Evolutionary conservation across 1,140 invertebrate genomes (phyloP).

Genomic region (Apis mellifera): Amel_HAv3.1 CM009938.2:3764501-3765000

Average conservation of each 20-base stretch:
- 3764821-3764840: no score
- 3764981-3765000: background rate
- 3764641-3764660: background rate
- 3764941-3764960: no score
- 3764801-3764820: no score
- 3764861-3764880: no score
- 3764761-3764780: no score
- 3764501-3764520: background rate
- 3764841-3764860: no score
- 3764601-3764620: background rate
- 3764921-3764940: no score
- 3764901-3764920: no score
- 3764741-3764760: background rate
- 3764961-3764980: no score
- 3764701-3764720: background rate
- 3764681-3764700: background rate
- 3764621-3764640: background rate
- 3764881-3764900: no score
- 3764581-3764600: background rate
- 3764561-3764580: conserved; percentile 8
- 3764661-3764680: background rate
- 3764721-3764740: background rate
- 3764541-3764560: background rate
- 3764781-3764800: no score
- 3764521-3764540: background rate